Evolutionary conservation across 2,888 invertebrate species (phyloP).

Genomic region (Germaria angustata): DNA sequence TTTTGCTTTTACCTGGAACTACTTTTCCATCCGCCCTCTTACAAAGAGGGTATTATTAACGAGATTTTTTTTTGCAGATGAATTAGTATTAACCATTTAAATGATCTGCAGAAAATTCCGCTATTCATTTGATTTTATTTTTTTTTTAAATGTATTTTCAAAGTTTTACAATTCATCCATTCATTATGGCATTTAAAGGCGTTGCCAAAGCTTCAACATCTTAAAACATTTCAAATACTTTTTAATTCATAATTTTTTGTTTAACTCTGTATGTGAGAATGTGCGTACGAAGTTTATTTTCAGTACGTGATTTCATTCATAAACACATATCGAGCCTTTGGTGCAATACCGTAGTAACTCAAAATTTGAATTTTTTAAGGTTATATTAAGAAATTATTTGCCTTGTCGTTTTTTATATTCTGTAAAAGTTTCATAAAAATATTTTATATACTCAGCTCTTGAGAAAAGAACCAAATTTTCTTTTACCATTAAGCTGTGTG

Average conservation of each 20-base stretch:
- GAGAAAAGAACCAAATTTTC: no score
- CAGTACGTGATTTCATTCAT: constrained; percentile 73
- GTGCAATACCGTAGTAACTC: no score
- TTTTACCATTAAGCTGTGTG: no score
- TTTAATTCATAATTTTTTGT: not conserved
- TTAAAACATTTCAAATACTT: constrained; percentile 23
- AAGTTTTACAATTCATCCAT: constrained; percentile 46
- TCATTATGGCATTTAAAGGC: constrained; percentile 58
- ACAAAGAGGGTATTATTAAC: not conserved
- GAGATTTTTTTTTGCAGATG: no score
- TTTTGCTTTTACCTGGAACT: no score
- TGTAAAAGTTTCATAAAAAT: no score
- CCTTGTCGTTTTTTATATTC: no score
- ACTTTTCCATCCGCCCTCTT: not conserved
- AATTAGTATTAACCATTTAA: constrained; percentile 29
- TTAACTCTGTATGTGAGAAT: not conserved
- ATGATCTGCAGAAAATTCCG: constrained; percentile 52
- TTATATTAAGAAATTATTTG: no score
- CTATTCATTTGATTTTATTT: constrained; percentile 32
- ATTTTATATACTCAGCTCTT: no score
- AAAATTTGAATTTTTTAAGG: no score
- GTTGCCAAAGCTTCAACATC: constrained; percentile 58
- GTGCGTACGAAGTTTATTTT: constrained; percentile 50
- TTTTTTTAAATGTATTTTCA: not conserved
- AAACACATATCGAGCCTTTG: constrained; percentile 52